Base-by-base conservation (phyloP, 2,797 vertebrate genomes). In the Notoglanidium macrostoma region DNA sequence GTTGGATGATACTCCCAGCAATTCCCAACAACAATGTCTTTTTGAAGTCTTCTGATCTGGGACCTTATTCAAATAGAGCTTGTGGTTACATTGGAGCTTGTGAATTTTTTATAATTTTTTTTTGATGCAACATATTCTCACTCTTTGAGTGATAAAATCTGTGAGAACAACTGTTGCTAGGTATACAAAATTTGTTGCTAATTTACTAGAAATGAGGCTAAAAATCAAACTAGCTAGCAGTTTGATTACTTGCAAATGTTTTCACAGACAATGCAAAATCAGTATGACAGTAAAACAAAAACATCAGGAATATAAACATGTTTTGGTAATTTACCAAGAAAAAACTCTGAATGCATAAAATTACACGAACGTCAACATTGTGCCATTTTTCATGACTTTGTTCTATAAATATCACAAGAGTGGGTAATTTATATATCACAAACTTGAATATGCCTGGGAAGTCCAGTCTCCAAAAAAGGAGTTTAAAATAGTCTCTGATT, bases 401-500 rank as follows among this genome's bases (percentile, higher is more conserved):
- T 29, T 67, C 12, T 61, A 61, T 40, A 80, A 80, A 80, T 59
- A 15, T 80, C 5, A 61, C 19, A 26, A 21, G n/a, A 26, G 21
- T 44, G 6, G 32, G 7, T 40, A 3, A 59, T 10, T 46, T 63
- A 17, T 63, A 81, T 17, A 51, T 82, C 44, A 54, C 32, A 63
- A 63, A n/a, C 12, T 46, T 63, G n/a, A 67, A 55, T 44, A 83
- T 67, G 70, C 23, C 87, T 81, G 12, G 35, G 23, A 61, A 72
- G 70, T 77, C 59, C 54, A 54, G 79, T 77, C 74, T n/a, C 86
- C 57, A 70, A 85, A 89, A 90, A 85, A 87, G 76, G 86, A 57
- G 14, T 87, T 88, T 89, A 91, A 93, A 92, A 91, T 87, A 90
- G 1, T 86, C 59, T 84, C 63, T 87, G 83, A 77, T 89, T 91